Base-by-base conservation (phyloP, 2,113 vertebrate species). In the Spea bombifrons region DNA sequence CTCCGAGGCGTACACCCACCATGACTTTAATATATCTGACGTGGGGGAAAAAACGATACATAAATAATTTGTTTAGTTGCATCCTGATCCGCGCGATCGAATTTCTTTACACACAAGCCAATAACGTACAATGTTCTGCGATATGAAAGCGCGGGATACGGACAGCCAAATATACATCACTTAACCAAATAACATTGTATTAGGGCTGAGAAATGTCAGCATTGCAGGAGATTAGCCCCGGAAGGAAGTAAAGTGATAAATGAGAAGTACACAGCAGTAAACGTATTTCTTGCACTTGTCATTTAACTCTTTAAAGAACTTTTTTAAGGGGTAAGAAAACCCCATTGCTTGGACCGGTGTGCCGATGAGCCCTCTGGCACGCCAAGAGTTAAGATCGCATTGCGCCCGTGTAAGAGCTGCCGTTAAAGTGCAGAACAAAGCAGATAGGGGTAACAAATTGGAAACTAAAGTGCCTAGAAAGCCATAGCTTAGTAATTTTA, bases 391-490 rank as follows among this genome's bases (percentile, higher is more conserved):
- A 55, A 50, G 16, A 30, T 5, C 4, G 43, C 45, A 61, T 13
- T 30, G 16, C 43, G 16, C 17, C 71, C 45, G 5, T 44, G 46
- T 63, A 53, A 45, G 12, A 10, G 44, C 72, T 30, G 68, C 76
- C 48, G 15, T 44, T 48, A 78, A 12, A 16, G 5, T 61, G 66
- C 53, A 43, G 57, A 50, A 70, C 16, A 65, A 72, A 72, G 44
- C 52, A 71, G 69, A 53, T 65, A 78, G 30, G 61, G 57, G 55
- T 59, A 55, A 17, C 52, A 72, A 72, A 45, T 46, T 47, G 61
- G 8, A 46, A 64, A 72, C 13, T 78, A 73, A 72, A 78, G 48
- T 44, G 76, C 16, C 47, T 69, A 66, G 61, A 8, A 46, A 63
- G 68, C 68, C 4, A 52, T 64, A 52, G 46, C 76, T 15, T 15